Base-by-base conservation (phyloP, 2,113 vertebrate genomes). In the Aepyceros melampus region DNA sequence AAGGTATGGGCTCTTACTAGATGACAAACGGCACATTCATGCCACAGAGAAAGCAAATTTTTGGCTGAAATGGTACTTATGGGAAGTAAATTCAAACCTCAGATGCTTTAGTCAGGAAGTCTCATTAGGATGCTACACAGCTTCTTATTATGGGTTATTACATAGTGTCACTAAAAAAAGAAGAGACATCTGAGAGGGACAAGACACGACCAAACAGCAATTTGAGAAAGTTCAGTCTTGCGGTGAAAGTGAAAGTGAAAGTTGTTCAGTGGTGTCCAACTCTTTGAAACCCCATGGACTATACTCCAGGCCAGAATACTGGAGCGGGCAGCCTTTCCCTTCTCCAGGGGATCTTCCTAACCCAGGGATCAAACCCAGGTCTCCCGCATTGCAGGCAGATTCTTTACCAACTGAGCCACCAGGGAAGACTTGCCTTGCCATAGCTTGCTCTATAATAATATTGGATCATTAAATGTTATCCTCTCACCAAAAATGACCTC, bases 91-190 rank as follows among this genome's bases (percentile, higher is more conserved):
- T 96, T 87, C 92, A 97, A 98, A 92, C 84, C 97, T 98, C 97
- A 97, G 93, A 98, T 98, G 96, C 84, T 97, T 97, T 95, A 96
- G 97, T 95, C 97, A 98, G 97, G 94, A 98, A 98, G 96, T 96
- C 89, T 98, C 96, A 97, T 98, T 97, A 94, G 96, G 87, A 96
- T 97, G 89, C 97, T 96, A 88, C 89, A 91, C 31, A 89, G 93
- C 56, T 96, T 92, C 96, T 98, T 94, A 96, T 98, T 97, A 95
- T 95, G 97, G 97, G 36, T 96, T 97, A 98, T 98, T 97, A 95
- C 94, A 97, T 29, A 62, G 97, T 96, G 97, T 95, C 97, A 95
- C 97, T 97, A 96, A 97, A 96, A 98, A 97, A 91, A 93, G 95
- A 91, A 94, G 62, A 51, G 91, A 83, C 60, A 82, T 97, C 86